A percentile compares a stretch with the other conserved stretches of the same genome.
These are phyloP conservation scores for Scelioninae gen. 2 DNA, from an alignment of 2,888 invertebrate species.

Conservation along the genomic window DNA sequence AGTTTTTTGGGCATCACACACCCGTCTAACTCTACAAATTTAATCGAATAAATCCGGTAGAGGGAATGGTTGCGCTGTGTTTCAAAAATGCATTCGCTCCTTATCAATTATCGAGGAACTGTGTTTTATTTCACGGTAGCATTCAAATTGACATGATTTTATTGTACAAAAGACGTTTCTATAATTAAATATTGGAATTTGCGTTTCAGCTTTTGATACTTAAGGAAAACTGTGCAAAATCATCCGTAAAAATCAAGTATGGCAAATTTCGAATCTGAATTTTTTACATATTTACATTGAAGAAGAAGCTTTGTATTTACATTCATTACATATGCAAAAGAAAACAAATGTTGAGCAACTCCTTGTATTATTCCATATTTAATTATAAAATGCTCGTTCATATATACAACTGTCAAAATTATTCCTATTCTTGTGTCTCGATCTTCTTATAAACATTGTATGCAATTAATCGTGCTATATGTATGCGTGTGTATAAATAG, in stretches of 20 bases:
- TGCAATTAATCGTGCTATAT: constrained; percentile 52
- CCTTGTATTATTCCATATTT: constrained; percentile 41
- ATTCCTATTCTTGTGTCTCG: constrained; percentile 36
- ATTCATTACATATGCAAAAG: constrained; percentile 26
- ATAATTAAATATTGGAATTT: constrained; percentile 52
- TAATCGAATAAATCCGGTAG: constrained; percentile 72
- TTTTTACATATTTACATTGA: constrained; percentile 52
- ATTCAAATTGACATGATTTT: constrained; percentile 20
- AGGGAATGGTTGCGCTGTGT: constrained; percentile 67
- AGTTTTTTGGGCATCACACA: constrained; percentile 63
- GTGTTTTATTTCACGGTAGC: constrained; percentile 38
- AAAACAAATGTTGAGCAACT: constrained; percentile 26
- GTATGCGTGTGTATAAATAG: constrained; percentile 64
- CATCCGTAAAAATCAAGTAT: constrained; percentile 11
- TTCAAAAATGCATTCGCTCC: constrained; percentile 12
- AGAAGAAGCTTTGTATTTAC: constrained; percentile 42
- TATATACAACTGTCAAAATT: constrained; percentile 46
- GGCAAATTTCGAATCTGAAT: constrained; percentile 29
- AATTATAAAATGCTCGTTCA: constrained; percentile 44
- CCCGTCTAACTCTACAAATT: constrained; percentile 71
- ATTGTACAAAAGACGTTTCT: constrained; percentile 40
- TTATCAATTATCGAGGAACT: constrained; percentile 47
- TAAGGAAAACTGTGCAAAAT: neutral
- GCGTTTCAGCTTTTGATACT: neutral
- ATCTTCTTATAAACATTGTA: constrained; percentile 32